Percentiles rank a stretch among this genome's conserved stretches.
Evolutionary conservation across 2,888 invertebrate genomes (phyloP).

Genomic region (Cetonia aurata): DNA sequence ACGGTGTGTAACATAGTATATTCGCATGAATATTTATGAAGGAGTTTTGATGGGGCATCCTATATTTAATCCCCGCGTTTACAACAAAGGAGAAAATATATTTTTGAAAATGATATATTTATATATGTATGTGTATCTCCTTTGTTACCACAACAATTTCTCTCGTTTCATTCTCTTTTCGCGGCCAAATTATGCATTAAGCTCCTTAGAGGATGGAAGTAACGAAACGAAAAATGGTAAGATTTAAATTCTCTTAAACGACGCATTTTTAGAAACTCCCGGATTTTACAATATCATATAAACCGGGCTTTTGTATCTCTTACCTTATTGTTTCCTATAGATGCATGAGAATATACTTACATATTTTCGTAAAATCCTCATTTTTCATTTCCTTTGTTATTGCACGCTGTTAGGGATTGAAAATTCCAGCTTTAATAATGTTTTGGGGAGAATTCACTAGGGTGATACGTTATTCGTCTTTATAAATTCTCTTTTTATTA

Average conservation of each 20-base stretch:
- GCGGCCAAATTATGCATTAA: slow-evolving; percentile 6
- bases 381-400: too few relatives aligned
- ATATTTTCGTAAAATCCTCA: too few relatives aligned
- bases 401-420: too few relatives aligned
- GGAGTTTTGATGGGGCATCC: neutral
- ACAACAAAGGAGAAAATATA: slow-evolving; percentile 21
- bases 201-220: slow-evolving; percentile 4
- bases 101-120: slow-evolving; percentile 24
- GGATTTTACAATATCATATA: too few relatives aligned
- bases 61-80: slow-evolving; percentile 9
- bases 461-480: too few relatives aligned
- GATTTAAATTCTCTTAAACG: neutral
- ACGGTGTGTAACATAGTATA: slow-evolving; percentile 5
- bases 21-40: slow-evolving; percentile 14
- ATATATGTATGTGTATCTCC: slow-evolving; percentile 3
- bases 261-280: too few relatives aligned
- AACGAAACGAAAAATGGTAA: neutral
- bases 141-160: neutral
- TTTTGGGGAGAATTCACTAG: too few relatives aligned
- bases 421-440: too few relatives aligned
- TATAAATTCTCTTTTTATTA: too few relatives aligned
- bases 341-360: too few relatives aligned
- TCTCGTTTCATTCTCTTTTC: slow-evolving; percentile 1
- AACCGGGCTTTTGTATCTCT: too few relatives aligned
- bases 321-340: too few relatives aligned